Base-by-base conservation (phyloP, 2,113 vertebrate genomes). In the Odocoileus hemionus region DNA sequence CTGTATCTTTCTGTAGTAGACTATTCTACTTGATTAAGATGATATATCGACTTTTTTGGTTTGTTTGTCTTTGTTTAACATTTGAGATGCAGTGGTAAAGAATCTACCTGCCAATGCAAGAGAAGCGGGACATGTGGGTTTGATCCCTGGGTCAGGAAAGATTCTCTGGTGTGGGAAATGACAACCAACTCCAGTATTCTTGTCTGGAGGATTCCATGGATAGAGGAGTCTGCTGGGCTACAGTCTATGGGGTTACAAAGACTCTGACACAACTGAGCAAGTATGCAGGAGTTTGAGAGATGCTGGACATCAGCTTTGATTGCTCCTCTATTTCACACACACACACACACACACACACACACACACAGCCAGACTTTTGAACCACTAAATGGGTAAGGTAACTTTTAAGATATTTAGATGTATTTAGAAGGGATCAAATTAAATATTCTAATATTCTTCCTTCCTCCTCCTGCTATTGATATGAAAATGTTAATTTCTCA, bases 1-100 rank as follows among this genome's bases (percentile, higher is more conserved):
- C 11, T 13, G 9, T 43, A 5, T 39, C 19, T 70, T 67, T 74
- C 30, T 70, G 7, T 11, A 58, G 11, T 6, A 64, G 26, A 15
- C 23, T 80, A 3, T 55, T 86, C 55, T 45, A 25, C n/a, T 80
- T 9, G 6, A 17, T 52, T 88, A 2, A 6, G 25, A 80, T 67
- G 36, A 52, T 0, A 0, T 23, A 7, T 23, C 28, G 4, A 13
- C 1, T 21, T 85, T 55, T 58, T 30, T 39, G 3, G 47, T 39
- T 36, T 91, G 16, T 83, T 36, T 79, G 39, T 43, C 8, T 89
- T 89, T 67, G 25, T 84, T 89, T 43, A 76, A 43, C 15, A 7
- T 26, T 43, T 76, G 39, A 76, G 70, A 76, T 43, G 39, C 70
- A 13, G 39, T 76, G 39, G 39, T 76, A 26, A 76, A 43, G 12